Percentiles rank a stretch among this genome's conserved stretches.
Conservation (phyloP, 2,113 vertebrate genomes). For the Stomatorhinus ivindoensis region DNA sequence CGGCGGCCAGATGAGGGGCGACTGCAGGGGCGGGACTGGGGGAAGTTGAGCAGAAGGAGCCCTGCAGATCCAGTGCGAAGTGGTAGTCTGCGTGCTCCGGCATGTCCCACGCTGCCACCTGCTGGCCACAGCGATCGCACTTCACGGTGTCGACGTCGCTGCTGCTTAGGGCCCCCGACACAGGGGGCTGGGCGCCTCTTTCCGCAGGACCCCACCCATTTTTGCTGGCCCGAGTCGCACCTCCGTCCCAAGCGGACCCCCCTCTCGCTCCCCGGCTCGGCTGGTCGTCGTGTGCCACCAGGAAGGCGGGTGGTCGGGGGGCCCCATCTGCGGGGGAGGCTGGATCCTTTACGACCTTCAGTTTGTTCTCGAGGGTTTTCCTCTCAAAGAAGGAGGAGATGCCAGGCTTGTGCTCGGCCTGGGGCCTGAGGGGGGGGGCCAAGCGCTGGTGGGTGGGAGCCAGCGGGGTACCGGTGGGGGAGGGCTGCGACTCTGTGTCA, state of each 20-base stretch:
- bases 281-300: background rate
- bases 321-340: background rate
- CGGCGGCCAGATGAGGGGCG: conserved; percentile 9
- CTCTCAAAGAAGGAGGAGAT: conserved; percentile 57
- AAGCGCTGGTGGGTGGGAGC: background rate
- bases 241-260: background rate
- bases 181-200: background rate
- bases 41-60: conserved; percentile 61
- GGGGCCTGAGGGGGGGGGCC: background rate
- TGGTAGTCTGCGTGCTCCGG: conserved; percentile 90
- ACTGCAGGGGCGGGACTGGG: background rate
- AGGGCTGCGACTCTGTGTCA: conserved; percentile 10
- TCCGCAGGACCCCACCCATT: background rate
- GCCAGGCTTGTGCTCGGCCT: background rate
- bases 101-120: conserved; percentile 78
- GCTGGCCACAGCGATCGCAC: conserved; percentile 77
- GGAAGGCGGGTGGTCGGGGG: background rate
- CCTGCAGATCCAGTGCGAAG: conserved; percentile 84
- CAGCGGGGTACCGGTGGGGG: background rate
- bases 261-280: too few species aligned
- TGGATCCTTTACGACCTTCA: background rate
- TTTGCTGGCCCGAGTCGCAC: background rate
- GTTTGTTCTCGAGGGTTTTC: conserved; percentile 41
- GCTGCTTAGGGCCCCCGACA: background rate
- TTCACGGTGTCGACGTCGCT: conserved; percentile 24